Evolutionary conservation across 2,888 invertebrate species (phyloP).

Genomic region (Drosophila colorata): DNA sequence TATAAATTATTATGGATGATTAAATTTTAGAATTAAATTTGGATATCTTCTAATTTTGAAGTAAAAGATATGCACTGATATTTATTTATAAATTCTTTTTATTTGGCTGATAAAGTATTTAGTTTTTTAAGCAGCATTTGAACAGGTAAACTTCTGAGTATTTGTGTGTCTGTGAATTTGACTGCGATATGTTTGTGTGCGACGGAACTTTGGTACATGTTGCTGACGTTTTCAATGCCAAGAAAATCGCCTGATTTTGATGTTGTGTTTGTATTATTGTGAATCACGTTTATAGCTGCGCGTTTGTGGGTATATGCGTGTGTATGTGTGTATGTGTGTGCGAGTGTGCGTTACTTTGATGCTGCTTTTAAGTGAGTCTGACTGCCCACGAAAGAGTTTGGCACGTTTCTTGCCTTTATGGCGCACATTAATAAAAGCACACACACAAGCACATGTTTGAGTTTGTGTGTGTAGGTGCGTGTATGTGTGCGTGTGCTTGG

Average conservation of each 20-base stretch:
- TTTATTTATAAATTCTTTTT: slow-evolving; percentile 1
- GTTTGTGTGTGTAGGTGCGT: slow-evolving; percentile 1
- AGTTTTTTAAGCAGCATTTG: neutral
- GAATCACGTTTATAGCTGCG: neutral
- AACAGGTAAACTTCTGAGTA: neutral
- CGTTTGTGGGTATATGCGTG: neutral
- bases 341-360: slow-evolving; percentile 15
- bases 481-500: neutral
- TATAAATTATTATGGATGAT: too few species aligned
- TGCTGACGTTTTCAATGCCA: slow-evolving; percentile 31
- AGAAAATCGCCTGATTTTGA: slow-evolving; percentile 23
- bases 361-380: slow-evolving; percentile 34
- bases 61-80: too few species aligned
- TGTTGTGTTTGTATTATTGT: neutral
- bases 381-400: slow-evolving; percentile 25
- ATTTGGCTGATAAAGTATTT: slow-evolving; percentile 5
- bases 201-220: slow-evolving; percentile 20
- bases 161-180: neutral
- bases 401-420: slow-evolving; percentile 26
- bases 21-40: neutral
- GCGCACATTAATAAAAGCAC: slow-evolving; percentile 26
- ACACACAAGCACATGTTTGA: neutral
- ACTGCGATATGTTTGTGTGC: neutral
- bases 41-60: neutral
- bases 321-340: slow-evolving; percentile 1